phyloP scores from a whole-genome alignment of 2,888 invertebrate species.

The Mesochorus sp. region DNA sequence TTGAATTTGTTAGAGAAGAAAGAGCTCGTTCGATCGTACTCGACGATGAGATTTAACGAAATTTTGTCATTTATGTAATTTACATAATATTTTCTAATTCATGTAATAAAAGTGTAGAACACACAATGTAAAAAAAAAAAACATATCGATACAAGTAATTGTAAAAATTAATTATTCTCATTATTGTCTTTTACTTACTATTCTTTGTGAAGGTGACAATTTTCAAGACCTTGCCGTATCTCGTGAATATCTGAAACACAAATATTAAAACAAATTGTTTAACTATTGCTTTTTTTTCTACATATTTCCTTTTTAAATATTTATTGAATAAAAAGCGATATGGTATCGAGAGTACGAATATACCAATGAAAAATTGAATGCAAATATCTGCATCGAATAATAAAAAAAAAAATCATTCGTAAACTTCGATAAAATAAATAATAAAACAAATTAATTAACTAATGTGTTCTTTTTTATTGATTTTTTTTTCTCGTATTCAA shows the following conservation, averaged over 20 bases:
- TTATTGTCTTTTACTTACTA: constrained; percentile 88
- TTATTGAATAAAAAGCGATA: constrained; percentile 6
- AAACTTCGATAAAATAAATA: no score
- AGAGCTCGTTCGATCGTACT: no score
- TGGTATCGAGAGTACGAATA: no score
- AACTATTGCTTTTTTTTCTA: no score
- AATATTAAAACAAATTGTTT: no score
- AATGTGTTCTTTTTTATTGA: constrained; percentile 15
- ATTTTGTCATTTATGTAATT: no score
- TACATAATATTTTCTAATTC: no score
- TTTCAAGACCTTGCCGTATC: constrained; percentile 99
- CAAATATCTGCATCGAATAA: no score
- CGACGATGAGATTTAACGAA: no score
- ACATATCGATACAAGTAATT: background rate
- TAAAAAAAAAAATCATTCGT: no score
- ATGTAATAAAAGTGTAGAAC: background rate
- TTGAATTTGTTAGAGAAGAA: background rate
- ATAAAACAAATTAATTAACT: no score
- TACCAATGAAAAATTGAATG: no score
- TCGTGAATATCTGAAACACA: constrained; percentile 95
- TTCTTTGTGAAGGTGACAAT: constrained; percentile 99
- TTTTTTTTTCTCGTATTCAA: background rate
- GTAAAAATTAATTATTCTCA: background rate
- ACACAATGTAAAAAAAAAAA: background rate
- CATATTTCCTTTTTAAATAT: background rate